Percentiles rank a stretch among this genome's conserved stretches.
Conservation (phyloP, 2,888 invertebrate genomes). For the Diloba caeruleocephala region DNA sequence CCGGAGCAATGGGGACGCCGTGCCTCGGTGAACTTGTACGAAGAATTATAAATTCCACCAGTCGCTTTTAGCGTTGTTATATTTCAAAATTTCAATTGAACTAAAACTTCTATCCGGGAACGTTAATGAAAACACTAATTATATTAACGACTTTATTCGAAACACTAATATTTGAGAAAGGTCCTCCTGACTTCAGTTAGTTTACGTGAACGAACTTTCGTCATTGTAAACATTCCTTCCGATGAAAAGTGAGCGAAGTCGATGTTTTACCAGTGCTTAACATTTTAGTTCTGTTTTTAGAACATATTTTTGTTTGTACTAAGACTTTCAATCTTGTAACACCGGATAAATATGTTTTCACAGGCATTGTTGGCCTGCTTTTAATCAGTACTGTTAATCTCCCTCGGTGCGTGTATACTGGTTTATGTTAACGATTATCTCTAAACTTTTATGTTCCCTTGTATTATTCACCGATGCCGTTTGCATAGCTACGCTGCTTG, state of each 20-base stretch:
- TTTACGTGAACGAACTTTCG: conserved; percentile 4
- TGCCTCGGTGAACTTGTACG: conserved; percentile 67
- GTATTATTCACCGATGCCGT: neutral
- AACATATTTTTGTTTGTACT: neutral
- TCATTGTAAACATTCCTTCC: conserved; percentile 1
- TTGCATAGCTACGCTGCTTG: neutral
- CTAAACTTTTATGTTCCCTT: neutral
- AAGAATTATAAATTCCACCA: conserved; percentile 76
- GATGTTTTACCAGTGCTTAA: conserved; percentile 1
- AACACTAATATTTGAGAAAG: conserved; percentile 27
- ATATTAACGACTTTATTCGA: conserved; percentile 29
- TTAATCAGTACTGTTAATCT: conserved; percentile 22
- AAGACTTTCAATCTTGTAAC: conserved; percentile 1
- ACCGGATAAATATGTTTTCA: conserved; percentile 3
- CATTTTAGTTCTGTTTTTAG: neutral
- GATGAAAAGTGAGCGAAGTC: conserved; percentile 4
- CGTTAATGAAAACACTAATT: conserved; percentile 49
- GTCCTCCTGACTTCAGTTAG: conserved; percentile 7
- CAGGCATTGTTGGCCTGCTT: conserved; percentile 10
- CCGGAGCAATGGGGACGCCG: conserved; percentile 56
- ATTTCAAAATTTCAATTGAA: conserved; percentile 66
- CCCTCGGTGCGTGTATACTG: conserved; percentile 7
- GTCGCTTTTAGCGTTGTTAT: conserved; percentile 66
- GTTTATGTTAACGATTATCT: conserved; percentile 2
- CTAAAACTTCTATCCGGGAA: conserved; percentile 45